Base-by-base conservation (phyloP, 2,888 invertebrate species). In the Tridacna crocea region DNA sequence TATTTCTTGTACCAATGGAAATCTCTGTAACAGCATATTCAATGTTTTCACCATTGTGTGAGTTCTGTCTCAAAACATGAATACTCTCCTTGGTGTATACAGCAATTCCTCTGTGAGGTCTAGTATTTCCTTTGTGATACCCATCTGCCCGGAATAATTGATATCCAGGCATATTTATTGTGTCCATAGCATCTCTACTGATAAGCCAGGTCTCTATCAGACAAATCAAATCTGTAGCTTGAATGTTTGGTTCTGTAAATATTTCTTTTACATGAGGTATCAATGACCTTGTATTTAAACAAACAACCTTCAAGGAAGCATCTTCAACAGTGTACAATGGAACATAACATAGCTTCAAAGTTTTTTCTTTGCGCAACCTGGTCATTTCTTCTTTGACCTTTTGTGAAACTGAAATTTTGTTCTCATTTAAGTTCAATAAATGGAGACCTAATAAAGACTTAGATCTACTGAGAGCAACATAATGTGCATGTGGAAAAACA, bases 361-460 rank as follows among this genome's bases (percentile, higher is more conserved):
- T 19, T 19, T 17, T 36, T 26, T 26, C 66, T 15, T 63, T 15
- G 12, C 66, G 13, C n/a, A 66, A 24, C 19, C 66, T 17, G 13
- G 12, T 46, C 66, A 66, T 66, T 36, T 66, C 66, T 36, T 66
- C 27, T 22, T 46, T n/a, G 27, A 66, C 66, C 27, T 66, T 46
- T 26, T n/a, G 11, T 17, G 27, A 26, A 15, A n/a, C 24, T 66
- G 66, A 66, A 36, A 66, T 26, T n/a, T 36, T 66, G 27, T 13
- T 13, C 27, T 66, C 66, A 66, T 46, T 66, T 15, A 66, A 36
- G 24, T 27, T 17, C 36, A 66, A 66, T 17, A 66, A 26, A 66
- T 66, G 27, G 24, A 66, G 19, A 17, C 36, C 36, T 27, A 13
- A 13, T 19, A 66, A n/a, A 22, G 27, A 27, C 15, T 27, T 66